Evolutionary conservation across 2,888 invertebrate species (phyloP).

Genomic region (Mythimna lalbum): DNA sequence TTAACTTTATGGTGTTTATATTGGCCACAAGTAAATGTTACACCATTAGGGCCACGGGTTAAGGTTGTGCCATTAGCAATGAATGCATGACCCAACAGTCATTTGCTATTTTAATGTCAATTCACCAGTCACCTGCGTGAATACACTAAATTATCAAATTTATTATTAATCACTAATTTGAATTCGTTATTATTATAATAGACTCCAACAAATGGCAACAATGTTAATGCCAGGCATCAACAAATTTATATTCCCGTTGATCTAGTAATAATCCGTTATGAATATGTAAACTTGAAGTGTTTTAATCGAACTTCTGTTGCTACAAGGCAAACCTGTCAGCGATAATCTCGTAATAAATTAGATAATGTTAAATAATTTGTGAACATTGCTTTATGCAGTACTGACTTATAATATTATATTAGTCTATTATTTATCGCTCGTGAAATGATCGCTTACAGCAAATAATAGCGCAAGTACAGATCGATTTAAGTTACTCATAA

Average conservation of each 20-base stretch:
- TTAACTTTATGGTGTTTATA: constrained; percentile 25
- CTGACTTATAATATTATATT: constrained; percentile 41
- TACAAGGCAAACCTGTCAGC: constrained; percentile 76
- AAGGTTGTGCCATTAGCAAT: constrained; percentile 36
- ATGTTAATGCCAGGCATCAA: constrained; percentile 50
- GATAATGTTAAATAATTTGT: constrained; percentile 55
- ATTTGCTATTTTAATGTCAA: constrained; percentile 24
- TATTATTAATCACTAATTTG: constrained; percentile 21
- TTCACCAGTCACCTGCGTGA: constrained; percentile 15
- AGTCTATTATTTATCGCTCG: constrained; percentile 58
- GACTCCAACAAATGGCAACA: constrained; percentile 26
- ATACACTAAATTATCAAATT: constrained; percentile 16
- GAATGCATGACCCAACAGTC: constrained; percentile 29
- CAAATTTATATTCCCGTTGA: constrained; percentile 51
- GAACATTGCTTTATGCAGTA: constrained; percentile 36
- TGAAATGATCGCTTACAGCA: constrained; percentile 48
- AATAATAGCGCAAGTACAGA: constrained; percentile 28
- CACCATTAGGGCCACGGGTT: constrained; percentile 47
- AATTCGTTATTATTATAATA: constrained; percentile 28
- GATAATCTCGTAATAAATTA: constrained; percentile 70
- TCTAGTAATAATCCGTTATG: constrained; percentile 55
- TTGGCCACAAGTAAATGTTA: constrained; percentile 30
- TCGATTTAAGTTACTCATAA: constrained; percentile 27
- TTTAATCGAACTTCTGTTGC: constrained; percentile 72
- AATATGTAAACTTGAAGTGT: constrained; percentile 64